phyloP scores from a whole-genome alignment of 1,140 invertebrate species.

The Eumaeus atala region DNA sequence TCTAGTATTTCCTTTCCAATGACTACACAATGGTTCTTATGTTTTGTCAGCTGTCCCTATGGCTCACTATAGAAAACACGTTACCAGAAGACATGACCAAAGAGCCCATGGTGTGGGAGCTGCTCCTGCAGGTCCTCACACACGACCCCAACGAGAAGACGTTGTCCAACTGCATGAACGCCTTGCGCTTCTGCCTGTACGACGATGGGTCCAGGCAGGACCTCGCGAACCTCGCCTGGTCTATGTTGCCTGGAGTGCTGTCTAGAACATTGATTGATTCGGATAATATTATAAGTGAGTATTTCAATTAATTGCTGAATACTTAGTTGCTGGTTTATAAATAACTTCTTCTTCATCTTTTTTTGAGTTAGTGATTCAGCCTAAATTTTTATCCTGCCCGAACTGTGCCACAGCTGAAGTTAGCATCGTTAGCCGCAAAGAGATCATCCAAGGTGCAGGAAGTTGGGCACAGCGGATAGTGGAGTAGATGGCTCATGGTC shows the following conservation, averaged over 20 bases:
- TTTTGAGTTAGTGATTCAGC: too few species aligned
- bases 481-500: too few species aligned
- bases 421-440: too few species aligned
- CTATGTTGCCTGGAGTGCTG: slow-evolving; percentile 43
- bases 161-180: slow-evolving; percentile 43
- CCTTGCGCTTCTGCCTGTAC: slow-evolving; percentile 39
- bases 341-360: too few species aligned
- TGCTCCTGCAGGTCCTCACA: slow-evolving; percentile 48
- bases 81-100: slow-evolving; percentile 50
- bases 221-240: slow-evolving; percentile 46
- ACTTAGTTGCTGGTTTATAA: too few species aligned
- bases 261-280: slow-evolving; percentile 43
- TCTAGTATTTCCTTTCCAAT: too few species aligned
- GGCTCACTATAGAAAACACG: slow-evolving; percentile 48
- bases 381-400: too few species aligned
- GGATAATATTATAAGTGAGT: slow-evolving; percentile 41
- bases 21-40: too few species aligned
- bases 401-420: too few species aligned
- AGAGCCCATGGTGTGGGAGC: slow-evolving; percentile 44
- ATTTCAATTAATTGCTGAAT: neutral
- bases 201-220: slow-evolving; percentile 34
- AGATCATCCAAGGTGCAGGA: too few species aligned
- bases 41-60: slow-evolving; percentile 44
- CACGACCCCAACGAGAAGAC: slow-evolving; percentile 32
- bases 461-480: too few species aligned